Evolutionary conservation across 35 echinoderm and acorn worm species (phyloP), one percentile per base, ranked within the genome.

Genomic region (Eucidaris tribuloides): DNA sequence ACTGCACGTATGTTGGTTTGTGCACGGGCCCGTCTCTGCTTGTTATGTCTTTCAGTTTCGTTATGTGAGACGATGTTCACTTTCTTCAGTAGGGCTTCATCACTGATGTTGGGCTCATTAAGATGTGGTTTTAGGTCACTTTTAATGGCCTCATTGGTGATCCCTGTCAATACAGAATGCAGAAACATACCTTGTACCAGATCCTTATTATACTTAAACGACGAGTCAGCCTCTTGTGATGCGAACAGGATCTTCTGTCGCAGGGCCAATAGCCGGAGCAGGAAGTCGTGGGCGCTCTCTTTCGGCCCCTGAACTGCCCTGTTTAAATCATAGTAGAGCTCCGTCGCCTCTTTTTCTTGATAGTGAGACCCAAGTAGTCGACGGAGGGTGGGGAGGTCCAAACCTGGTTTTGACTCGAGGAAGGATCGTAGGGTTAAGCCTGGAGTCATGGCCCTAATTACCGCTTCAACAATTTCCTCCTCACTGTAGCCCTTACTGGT

Each of bases 211-310:
- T 87, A 92, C 0, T 38, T 28, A 2, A 86, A 39, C 0, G 2
- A 9, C 28, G 83, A 37, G 18, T 82, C 27, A 2, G 4, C 78
- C 48, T 80, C 77, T 39, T 92, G 28, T 27, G 83, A 87, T 3
- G 84, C 83, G 74, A 92, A 92, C 0, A 87, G 33, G 0, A 92
- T 83, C 42, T 85, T 87, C 24, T 87, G 83, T 18, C 85, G n/a
- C 14, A 88, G 41, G 45, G 86, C 80, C 64, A 93, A 71, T 1
- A 59, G 60, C 22, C 81, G 34, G 5, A 93, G 42, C 0, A 93
- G 42, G 70, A 88, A 93, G 2, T 82, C 79, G 1, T 93, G 72
- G 4, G 85, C n/a, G 1, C 15, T 14, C 45, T 93, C 85, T 24
- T 31, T 79, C 37, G 37, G 50, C 11, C 13, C 4, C 45, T 93